phyloP scores from a whole-genome alignment of 2,888 invertebrate genomes.

The Pocota personata region DNA sequence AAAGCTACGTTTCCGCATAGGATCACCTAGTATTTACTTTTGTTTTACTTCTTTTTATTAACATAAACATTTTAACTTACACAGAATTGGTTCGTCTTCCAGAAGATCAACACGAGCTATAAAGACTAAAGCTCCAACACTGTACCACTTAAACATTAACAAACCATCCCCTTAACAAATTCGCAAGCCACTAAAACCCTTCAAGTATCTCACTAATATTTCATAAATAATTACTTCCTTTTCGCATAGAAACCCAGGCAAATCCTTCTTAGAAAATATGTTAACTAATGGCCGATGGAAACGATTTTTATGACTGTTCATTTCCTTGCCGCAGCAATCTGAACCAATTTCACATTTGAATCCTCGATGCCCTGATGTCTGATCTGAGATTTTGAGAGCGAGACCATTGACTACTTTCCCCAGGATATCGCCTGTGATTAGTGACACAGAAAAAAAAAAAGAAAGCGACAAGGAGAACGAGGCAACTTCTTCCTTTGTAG shows the following conservation, averaged over 20 bases:
- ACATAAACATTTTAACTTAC: too few relatives aligned
- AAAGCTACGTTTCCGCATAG: too few relatives aligned
- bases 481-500: constrained; percentile 50
- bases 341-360: constrained; percentile 68
- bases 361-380: constrained; percentile 31
- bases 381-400: constrained; percentile 22
- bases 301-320: constrained; percentile 82
- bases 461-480: constrained; percentile 46
- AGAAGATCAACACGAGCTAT: too few relatives aligned
- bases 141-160: neutral
- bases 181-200: neutral
- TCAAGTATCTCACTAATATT: constrained; percentile 77
- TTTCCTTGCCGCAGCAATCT: constrained; percentile 77
- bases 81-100: too few relatives aligned
- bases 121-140: too few relatives aligned
- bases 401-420: constrained; percentile 37
- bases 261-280: constrained; percentile 78
- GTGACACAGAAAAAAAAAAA: constrained; percentile 51
- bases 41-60: too few relatives aligned
- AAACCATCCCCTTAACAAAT: neutral
- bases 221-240: constrained; percentile 82
- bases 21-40: too few relatives aligned
- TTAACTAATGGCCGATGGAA: constrained; percentile 82
- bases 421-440: constrained; percentile 71
- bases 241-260: constrained; percentile 53